Evolutionary conservation across 2,888 invertebrate species (phyloP), one percentile per base, ranked within the genome.

Genomic region (Agrochola macilenta): DNA sequence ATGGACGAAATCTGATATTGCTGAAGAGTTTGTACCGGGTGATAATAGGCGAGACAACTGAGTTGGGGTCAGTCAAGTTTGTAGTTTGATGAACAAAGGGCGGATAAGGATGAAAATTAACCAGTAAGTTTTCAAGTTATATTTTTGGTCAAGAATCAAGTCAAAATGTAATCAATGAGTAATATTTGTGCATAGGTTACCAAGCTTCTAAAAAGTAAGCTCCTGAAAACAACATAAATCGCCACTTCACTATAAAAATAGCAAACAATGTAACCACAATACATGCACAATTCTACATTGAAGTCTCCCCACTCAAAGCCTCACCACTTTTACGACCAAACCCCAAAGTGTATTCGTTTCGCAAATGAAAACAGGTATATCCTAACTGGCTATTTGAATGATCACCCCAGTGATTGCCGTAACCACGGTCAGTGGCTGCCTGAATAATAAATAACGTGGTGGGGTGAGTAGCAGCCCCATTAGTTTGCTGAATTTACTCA

Each of bases 361-460:
- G 2, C 65, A 77, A 77, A 70, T 35, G 74, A 76, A 81, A 69
- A 49, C 68, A 74, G 52, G 65, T 77, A 54, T 63, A 43, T n/a
- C 39, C 64, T n/a, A 68, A 75, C 73, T 69, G 80, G 75, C 77
- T 52, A 76, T 81, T 82, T 87, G 81, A 88, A 87, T 84, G 87
- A 88, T 88, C 79, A 81, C 76, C 79, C 68, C 76, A 66, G 78
- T 83, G 80, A 88, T 84, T 80, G 84, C 83, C 58, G 82, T 52
- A 82, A 86, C 88, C 88, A 60, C 83, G 80, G 83, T 72, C 88
- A 84, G 81, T 69, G 49, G 69, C 74, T 75, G 49, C 63, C 78
- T 86, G 86, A 88, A 88, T 89, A 89, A 84, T 88, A 89, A 87
- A 88, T 84, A 81, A 74, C 66, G 79, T 72, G 88, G 81, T 74